These are phyloP conservation scores for Synanthedon vespiformis DNA, from an alignment of 2,888 invertebrate species.

Conservation along the genomic window DNA sequence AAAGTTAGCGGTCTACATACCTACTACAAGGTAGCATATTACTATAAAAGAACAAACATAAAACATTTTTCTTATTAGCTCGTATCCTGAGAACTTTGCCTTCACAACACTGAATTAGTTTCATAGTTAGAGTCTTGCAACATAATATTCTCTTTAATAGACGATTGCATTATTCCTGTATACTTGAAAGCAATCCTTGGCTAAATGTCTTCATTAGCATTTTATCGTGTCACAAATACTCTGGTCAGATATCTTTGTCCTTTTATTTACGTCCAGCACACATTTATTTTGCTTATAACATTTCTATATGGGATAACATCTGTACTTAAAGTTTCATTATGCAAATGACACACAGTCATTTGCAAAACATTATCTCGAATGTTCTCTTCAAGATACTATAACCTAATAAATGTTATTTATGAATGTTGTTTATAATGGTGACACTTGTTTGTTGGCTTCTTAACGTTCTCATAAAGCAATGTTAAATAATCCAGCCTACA, in stretches of 20 bases:
- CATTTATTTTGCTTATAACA: background rate
- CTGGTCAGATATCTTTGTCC: background rate
- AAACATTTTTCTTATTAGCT: too few relatives aligned
- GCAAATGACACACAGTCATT: background rate
- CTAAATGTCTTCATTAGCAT: slow-evolving; percentile 26
- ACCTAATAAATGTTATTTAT: background rate
- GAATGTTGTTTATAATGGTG: background rate
- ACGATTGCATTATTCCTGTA: slow-evolving; percentile 7
- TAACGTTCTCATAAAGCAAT: too few relatives aligned
- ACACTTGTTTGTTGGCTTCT: background rate
- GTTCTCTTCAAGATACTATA: background rate
- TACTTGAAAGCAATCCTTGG: slow-evolving; percentile 16
- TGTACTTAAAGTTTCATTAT: background rate
- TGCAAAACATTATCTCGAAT: background rate
- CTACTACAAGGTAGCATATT: too few relatives aligned
- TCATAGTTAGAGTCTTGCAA: background rate
- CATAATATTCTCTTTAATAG: background rate
- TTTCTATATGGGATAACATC: background rate
- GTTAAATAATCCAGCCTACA: too few relatives aligned
- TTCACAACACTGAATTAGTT: too few relatives aligned
- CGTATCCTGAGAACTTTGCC: too few relatives aligned
- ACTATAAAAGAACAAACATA: too few relatives aligned
- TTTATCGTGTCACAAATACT: slow-evolving; percentile 18
- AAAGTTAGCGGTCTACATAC: too few relatives aligned
- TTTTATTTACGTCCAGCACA: background rate